Evolutionary conservation across 2,888 invertebrate species (phyloP).

Genomic region (Nemotelus nigrinus): DNA sequence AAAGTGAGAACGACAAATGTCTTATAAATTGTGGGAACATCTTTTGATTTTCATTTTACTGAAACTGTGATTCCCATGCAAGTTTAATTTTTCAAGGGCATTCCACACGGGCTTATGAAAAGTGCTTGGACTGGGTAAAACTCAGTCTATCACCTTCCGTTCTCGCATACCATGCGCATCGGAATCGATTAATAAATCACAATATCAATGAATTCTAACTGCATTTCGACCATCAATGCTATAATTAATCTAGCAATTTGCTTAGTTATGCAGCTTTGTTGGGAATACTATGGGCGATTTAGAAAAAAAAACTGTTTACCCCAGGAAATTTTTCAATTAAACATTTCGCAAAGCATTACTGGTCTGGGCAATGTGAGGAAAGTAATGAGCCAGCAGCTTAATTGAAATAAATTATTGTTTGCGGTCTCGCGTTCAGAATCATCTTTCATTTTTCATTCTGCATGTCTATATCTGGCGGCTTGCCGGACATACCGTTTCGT

Average conservation of each 20-base stretch:
- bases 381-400: not conserved
- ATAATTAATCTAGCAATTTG: no score
- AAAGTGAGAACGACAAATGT: conserved; percentile 7
- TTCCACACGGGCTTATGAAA: not conserved
- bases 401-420: conserved; percentile 37
- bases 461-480: not conserved
- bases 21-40: not conserved
- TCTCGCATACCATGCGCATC: no score
- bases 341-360: no score
- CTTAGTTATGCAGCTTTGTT: no score
- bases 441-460: conserved; percentile 10
- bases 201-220: no score
- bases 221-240: no score
- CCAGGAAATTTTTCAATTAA: no score
- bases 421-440: not conserved
- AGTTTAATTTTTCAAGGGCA: conserved; percentile 13
- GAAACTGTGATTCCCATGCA: not conserved
- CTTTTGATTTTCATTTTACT: conserved; percentile 5
- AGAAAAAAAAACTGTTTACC: no score
- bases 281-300: no score
- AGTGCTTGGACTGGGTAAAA: not conserved
- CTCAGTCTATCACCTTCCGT: not conserved
- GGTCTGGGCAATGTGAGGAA: no score
- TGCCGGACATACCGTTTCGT: not conserved
- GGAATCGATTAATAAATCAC: no score